Evolutionary conservation across 37 sponge, comb jelly and placozoan species (phyloP), one percentile per base, ranked within the genome.

Genomic region (Aplysina aerophoba): DNA sequence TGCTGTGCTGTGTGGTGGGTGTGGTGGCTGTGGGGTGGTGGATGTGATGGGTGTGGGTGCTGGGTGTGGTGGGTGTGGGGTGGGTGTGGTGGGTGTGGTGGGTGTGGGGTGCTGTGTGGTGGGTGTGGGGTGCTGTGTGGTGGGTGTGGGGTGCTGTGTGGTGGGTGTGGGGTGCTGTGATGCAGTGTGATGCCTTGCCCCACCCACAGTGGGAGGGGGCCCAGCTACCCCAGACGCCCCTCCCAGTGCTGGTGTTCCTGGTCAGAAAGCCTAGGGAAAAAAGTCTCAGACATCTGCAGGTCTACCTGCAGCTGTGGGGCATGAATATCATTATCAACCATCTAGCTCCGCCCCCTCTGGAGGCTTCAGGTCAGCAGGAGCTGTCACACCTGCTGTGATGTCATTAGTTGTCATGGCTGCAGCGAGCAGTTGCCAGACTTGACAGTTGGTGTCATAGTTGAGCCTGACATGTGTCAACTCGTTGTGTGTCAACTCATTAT

Each of bases 321-420:
- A 75, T 75, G 78, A 75, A 38, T 75, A 50, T 75, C 31, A 41
- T 75, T 75, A 75, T 75, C 54, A 53, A 75, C 54, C 31, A 36
- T 15, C 37, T 75, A 11, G 21, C 53, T 24, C 44, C 38, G 2
- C 78, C 78, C 14, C 44, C 44, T 36, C 37, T 44, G 20, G n/a
- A 30, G n/a, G 78, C 38, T 4, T 75, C 78, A 75, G 40, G 78
- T 75, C 24, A 50, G 78, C 41, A 21, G 5, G 35, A 44, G 8
- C 50, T 44, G 50, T 44, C 50, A 44, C 3, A 44, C 8, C 50
- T 44, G 50, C 50, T 44, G 8, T 44, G 50, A 44, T 44, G 50
- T 44, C 50, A 44, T 8, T 44, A 44, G 50, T 8, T 44, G 50
- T 44, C 50, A 44, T 44, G n/a, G n/a, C n/a, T n/a, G n/a, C n/a